Percentiles rank a stretch among this genome's conserved stretches.
Evolutionary conservation across 1,140 invertebrate genomes (phyloP).

Genomic region (Anoplophora glabripennis): DNA sequence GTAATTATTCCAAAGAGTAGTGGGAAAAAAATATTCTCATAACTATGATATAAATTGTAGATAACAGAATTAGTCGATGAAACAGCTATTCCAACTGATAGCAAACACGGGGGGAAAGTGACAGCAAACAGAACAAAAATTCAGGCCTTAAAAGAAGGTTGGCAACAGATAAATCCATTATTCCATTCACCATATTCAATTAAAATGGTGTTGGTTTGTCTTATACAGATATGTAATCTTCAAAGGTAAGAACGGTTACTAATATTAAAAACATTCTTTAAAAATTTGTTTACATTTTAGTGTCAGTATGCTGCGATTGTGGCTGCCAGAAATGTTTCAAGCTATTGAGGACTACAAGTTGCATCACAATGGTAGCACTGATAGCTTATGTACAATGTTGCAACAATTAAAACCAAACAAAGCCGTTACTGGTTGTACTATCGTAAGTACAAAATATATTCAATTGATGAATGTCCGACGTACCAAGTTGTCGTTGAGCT

Average conservation of each 20-base stretch:
- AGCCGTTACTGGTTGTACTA: slow-evolving; percentile 19
- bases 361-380: slow-evolving; percentile 20
- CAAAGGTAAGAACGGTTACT: neutral
- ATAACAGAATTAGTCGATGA: slow-evolving; percentile 30
- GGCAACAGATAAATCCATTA: slow-evolving; percentile 29
- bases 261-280: neutral
- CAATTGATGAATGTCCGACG: no score
- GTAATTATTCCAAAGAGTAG: slow-evolving; percentile 47
- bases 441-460: slow-evolving; percentile 19
- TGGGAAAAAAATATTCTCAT: neutral
- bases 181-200: slow-evolving; percentile 28
- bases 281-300: slow-evolving; percentile 12
- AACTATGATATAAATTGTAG: slow-evolving; percentile 11
- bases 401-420: slow-evolving; percentile 1
- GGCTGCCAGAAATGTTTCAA: slow-evolving; percentile 34
- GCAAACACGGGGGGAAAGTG: slow-evolving; percentile 9
- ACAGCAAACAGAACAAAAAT: slow-evolving; percentile 17
- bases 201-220: slow-evolving; percentile 32
- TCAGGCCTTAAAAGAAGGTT: slow-evolving; percentile 28
- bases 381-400: slow-evolving; percentile 30
- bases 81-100: slow-evolving; percentile 9
- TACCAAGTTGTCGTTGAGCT: no score
- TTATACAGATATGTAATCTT: slow-evolving; percentile 18
- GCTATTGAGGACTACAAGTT: slow-evolving; percentile 30
- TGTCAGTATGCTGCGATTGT: slow-evolving; percentile 28